Percentiles rank a stretch among this genome's conserved stretches.
Conservation (phyloP, 2,888 invertebrate genomes). For the Eupithecia inturbata region DNA sequence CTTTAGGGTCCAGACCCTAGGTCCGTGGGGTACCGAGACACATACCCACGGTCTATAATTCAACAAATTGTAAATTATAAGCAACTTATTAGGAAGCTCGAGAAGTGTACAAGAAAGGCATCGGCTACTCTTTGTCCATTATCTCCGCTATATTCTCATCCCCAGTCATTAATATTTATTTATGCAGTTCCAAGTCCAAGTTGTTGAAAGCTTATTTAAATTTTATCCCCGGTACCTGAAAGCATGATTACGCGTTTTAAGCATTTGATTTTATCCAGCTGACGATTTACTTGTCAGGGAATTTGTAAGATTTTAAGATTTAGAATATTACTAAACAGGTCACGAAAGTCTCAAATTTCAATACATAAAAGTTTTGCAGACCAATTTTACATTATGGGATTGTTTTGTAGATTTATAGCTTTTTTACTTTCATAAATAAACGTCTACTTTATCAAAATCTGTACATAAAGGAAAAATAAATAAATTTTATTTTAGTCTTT, state of each 20-base stretch:
- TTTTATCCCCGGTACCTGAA: conserved; percentile 74
- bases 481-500: no score
- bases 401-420: neutral
- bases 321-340: conserved; percentile 1
- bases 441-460: no score
- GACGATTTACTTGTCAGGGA: conserved; percentile 58
- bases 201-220: conserved; percentile 77
- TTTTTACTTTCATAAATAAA: no score
- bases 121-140: conserved; percentile 60
- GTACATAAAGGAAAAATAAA: no score
- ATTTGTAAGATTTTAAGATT: conserved; percentile 38
- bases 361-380: neutral
- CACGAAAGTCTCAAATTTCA: neutral
- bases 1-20: no score
- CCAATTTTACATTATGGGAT: neutral
- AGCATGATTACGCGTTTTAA: conserved; percentile 63
- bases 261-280: conserved; percentile 67
- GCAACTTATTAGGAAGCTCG: conserved; percentile 42
- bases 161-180: conserved; percentile 78
- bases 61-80: neutral
- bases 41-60: neutral
- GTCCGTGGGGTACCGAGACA: no score
- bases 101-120: conserved; percentile 52
- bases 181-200: conserved; percentile 74
- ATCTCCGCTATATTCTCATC: conserved; percentile 62